These are phyloP conservation scores for Paradoxurus hermaphroditus DNA, from an alignment of 2,113 vertebrate genomes.

Conservation along the genomic window DNA sequence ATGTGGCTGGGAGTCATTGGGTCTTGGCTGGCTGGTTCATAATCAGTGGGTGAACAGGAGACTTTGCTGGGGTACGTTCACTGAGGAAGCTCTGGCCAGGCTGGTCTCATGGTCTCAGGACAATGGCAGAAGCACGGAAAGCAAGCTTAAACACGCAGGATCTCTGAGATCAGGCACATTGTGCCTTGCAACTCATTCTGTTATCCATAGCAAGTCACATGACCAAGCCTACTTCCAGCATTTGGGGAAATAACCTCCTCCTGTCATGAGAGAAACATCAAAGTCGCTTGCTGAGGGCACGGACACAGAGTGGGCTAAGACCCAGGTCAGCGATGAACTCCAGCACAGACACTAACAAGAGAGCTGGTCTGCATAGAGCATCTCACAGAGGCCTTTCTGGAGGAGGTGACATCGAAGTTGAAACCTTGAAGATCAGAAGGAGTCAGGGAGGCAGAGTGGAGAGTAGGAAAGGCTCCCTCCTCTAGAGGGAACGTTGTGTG, in stretches of 20 bases:
- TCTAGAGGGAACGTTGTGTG: background rate
- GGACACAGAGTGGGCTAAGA: background rate
- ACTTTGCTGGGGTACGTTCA: background rate
- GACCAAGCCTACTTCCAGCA: background rate
- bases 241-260: background rate
- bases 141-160: rapidly evolving
- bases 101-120: background rate
- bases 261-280: background rate
- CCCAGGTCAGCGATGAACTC: background rate
- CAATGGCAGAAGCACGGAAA: background rate
- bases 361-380: background rate
- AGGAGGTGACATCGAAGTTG: background rate
- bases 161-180: background rate
- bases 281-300: background rate
- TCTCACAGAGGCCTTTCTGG: background rate
- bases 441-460: background rate
- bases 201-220: background rate
- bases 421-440: background rate
- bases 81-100: background rate
- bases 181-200: background rate
- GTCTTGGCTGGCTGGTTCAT: background rate
- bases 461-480: background rate
- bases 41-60: background rate
- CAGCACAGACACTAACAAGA: background rate
- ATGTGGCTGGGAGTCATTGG: background rate